Conservation (phyloP, 2,888 invertebrate species). For the Phalera bucephala region DNA sequence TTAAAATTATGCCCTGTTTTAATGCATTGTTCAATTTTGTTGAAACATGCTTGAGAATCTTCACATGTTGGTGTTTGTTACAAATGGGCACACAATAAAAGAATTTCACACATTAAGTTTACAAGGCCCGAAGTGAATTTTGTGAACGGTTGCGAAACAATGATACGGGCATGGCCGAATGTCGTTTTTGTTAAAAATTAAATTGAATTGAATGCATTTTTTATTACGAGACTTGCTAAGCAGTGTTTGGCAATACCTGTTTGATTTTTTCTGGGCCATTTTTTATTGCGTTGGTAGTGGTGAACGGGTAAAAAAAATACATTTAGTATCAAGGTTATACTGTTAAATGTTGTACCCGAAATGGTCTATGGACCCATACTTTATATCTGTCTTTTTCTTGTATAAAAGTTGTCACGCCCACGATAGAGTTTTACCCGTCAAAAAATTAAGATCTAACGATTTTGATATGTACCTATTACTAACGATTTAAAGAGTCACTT, state of each 20-base stretch:
- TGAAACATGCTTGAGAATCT: slow-evolving; percentile 24
- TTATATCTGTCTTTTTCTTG: too few species aligned
- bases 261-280: neutral
- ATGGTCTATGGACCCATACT: too few species aligned
- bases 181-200: too few species aligned
- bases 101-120: slow-evolving; percentile 22
- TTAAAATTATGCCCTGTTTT: too few species aligned
- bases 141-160: slow-evolving; percentile 9
- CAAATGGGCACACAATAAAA: slow-evolving; percentile 1
- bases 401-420: too few species aligned
- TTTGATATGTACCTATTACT: too few species aligned
- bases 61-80: slow-evolving; percentile 12
- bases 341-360: too few species aligned
- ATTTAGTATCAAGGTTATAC: too few species aligned
- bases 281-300: neutral
- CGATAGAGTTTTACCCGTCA: too few species aligned
- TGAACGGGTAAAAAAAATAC: neutral
- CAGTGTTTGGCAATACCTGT: neutral
- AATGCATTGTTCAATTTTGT: neutral
- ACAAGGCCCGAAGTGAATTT: slow-evolving; percentile 23
- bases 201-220: neutral
- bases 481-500: too few species aligned
- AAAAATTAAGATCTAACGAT: too few species aligned
- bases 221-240: too few species aligned
- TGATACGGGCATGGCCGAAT: slow-evolving; percentile 18